Percentiles rank a stretch among this genome's conserved stretches.
phyloP scores from a whole-genome alignment of 2,888 invertebrate genomes.

The Bellardia bayeri region DNA sequence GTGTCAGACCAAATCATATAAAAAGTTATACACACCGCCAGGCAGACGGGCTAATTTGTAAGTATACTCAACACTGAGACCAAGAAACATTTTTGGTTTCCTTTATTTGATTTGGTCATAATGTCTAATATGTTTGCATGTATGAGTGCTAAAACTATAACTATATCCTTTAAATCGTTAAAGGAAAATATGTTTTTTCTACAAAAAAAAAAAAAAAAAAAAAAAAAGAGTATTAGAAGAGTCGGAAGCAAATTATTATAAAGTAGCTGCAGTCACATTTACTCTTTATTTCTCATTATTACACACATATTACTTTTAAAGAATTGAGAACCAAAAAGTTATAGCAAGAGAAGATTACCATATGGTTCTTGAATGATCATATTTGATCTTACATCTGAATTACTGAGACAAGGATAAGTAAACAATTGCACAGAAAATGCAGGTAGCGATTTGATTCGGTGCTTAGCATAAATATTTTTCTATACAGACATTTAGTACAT shows the following conservation, averaged over 20 bases:
- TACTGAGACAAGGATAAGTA: too few species aligned
- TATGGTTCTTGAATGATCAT: neutral
- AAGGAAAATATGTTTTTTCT: neutral
- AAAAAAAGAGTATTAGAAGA: neutral
- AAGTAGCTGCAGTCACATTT: neutral
- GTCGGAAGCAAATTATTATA: neutral
- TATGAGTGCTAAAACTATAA: too few species aligned
- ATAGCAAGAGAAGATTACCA: neutral
- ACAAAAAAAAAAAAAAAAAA: neutral
- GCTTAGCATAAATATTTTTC: too few species aligned
- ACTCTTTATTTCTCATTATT: neutral
- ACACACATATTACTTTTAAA: neutral
- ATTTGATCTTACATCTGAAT: neutral
- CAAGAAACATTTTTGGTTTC: neutral
- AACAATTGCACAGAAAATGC: too few species aligned
- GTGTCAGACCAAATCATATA: conserved; percentile 2
- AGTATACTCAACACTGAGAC: neutral
- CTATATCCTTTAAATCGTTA: neutral
- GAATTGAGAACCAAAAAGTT: neutral
- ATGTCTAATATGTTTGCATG: neutral
- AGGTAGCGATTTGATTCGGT: too few species aligned
- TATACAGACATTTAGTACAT: too few species aligned
- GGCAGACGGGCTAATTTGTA: neutral
- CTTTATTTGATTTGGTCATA: neutral
- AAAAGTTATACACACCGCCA: neutral